Base-by-base conservation (phyloP, 2,113 vertebrate genomes). In the Himantopus leucocephalus region DNA sequence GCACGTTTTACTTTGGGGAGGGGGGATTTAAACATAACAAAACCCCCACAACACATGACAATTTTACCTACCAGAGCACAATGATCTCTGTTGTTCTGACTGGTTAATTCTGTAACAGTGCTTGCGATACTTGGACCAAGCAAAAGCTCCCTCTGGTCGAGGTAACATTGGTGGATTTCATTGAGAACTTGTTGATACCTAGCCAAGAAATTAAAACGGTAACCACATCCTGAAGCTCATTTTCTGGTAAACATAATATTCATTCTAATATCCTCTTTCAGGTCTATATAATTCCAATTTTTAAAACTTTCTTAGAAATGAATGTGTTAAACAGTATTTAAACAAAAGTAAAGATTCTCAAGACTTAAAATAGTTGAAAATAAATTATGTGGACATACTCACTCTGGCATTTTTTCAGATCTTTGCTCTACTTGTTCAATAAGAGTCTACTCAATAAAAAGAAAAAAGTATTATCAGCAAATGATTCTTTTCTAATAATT, bases 381-480 rank as follows among this genome's bases (percentile, higher is more conserved):
- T 14, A 74, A 96, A 67, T 60, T 68, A 76, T 4, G n/a, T 7
- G 59, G 68, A 66, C 27, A 79, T 98, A 99, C 99, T 99, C 90
- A 99, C 99, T 99, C 99, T 58, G 99, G 98, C 95, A 99, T 99
- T 96, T 98, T 99, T 96, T 99, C 99, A 63, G 99, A 98, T 77
- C 99, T 98, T 88, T 99, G 98, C 77, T 99, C 99, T 81, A 99
- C 98, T 97, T 99, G 99, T 96, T 99, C 99, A 98, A 99, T 99
- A 70, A 99, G 98, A 47, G 98, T 98, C 99, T 99, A 96, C 7
- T 52, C 88, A 90, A 82, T 91, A 92, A 79, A 59, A 92, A 90
- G 37, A 67, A 30, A 66, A 29, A 71, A 67, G 20, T 18, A 79
- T 74, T 70, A 79, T 56, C 70, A 94, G n/a, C 21, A 68, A 92